Evolutionary conservation across 2,113 vertebrate genomes (phyloP).

Genomic region (Uria aalge): DNA sequence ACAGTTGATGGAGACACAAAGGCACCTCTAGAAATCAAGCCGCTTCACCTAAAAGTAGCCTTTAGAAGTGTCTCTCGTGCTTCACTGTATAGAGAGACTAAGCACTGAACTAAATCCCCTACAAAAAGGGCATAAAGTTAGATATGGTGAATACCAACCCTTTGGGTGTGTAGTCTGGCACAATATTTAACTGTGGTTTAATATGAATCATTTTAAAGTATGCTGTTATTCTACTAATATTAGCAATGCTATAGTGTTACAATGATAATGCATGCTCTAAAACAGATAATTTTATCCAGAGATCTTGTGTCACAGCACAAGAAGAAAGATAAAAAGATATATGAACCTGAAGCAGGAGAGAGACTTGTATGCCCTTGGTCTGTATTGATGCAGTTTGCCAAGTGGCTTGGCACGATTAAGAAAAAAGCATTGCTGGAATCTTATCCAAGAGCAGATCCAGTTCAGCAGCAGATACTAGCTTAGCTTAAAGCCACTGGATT

Average conservation of each 20-base stretch:
- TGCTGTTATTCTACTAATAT: not conserved
- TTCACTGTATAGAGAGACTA: not conserved
- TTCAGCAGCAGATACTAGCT: conserved; percentile 22
- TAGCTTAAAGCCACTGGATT: conserved; percentile 34
- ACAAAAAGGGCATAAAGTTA: not conserved
- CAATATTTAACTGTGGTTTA: not conserved
- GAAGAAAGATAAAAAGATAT: not conserved
- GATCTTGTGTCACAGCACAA: not conserved
- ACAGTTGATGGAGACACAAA: not conserved
- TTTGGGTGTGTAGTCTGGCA: not conserved
- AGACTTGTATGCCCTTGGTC: not conserved
- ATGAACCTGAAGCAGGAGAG: not conserved
- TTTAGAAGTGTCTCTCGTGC: not conserved
- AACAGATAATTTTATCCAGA: not conserved
- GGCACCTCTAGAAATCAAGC: not conserved
- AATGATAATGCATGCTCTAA: not conserved
- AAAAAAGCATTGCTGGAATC: not conserved
- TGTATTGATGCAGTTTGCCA: not conserved
- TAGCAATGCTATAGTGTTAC: not conserved
- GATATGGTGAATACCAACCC: not conserved
- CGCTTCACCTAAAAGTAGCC: not conserved
- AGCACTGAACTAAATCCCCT: not conserved
- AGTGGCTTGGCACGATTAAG: not conserved
- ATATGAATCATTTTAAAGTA: not conserved
- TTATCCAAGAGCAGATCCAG: conserved; percentile 1